Base-by-base conservation (phyloP, 2,797 vertebrate genomes). In the Gymnocypris eckloni region DNA sequence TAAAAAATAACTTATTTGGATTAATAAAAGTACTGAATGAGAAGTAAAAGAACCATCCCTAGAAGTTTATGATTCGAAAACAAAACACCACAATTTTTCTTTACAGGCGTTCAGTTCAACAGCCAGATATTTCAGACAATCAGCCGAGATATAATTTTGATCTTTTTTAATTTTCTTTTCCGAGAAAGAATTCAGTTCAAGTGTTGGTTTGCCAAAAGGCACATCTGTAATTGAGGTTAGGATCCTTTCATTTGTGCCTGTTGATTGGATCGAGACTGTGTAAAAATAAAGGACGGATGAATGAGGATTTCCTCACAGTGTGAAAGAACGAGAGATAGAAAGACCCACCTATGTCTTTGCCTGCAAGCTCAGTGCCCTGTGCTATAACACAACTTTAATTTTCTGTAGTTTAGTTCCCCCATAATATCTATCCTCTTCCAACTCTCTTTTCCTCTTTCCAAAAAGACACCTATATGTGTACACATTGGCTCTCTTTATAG, bases 401-500 rank as follows among this genome's bases (percentile, higher is more conserved):
- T 73, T 87, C 41, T 86, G 16, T 69, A 71, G 77, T 93, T 92
- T 91, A 85, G 88, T 37, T 87, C 88, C 78, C 84, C 86, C 80
- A 89, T 90, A 88, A 92, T 90, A 89, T 90, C 89, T 91, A 88
- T 90, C 88, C 87, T 81, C 80, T 71, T 20, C 59, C 86, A 64
- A 86, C 50, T 1, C 69, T 11, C 83, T 67, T 13, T 37, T 50
- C 79, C 64, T 73, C 81, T 81, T 75, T 59, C 54, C 72, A 64
- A n/a, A n/a, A 83, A 76, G 22, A 67, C 22, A 45, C 71, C 59
- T 37, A 84, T 72, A 52, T 71, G 22, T 50, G 4, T 28, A 77
- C n/a, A 79, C 16, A 33, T n/a, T 15, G 20, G 15, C 10, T 61
- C 39, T 50, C 41, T 66, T 33, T 48, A 69, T 22, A 69, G 7